Evolutionary conservation across 2,113 vertebrate species (phyloP).

Genomic region (Chlorodrepanis virens): DNA sequence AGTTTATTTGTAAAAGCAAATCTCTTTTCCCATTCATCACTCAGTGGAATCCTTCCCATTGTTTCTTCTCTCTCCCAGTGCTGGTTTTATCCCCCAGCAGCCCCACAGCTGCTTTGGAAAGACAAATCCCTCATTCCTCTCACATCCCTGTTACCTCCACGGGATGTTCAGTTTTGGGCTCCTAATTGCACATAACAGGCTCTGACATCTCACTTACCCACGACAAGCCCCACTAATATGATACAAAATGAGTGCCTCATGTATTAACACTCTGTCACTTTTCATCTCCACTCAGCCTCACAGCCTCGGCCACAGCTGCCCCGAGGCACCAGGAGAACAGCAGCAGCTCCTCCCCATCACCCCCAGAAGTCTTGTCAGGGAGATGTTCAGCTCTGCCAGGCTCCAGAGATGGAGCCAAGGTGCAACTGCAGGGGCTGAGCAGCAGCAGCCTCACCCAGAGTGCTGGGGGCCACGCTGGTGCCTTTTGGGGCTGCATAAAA

Average conservation of each 20-base stretch:
- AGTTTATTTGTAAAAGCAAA: no score
- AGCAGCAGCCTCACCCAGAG: background rate
- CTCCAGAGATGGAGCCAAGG: background rate
- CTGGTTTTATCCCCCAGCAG: no score
- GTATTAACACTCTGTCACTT: conserved; percentile 64
- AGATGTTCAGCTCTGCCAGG: background rate
- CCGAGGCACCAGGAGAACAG: background rate
- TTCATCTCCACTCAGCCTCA: conserved; percentile 20
- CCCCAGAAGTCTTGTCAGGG: background rate
- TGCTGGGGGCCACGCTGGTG: rapidly evolving
- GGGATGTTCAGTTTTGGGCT: background rate
- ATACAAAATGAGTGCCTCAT: conserved; percentile 41
- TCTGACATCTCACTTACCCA: conserved; percentile 33
- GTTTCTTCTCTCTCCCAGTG: no score
- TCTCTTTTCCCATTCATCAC: no score
- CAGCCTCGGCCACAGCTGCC: background rate
- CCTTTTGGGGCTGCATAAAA: background rate
- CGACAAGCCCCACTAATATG: conserved; percentile 42
- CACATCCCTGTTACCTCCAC: background rate
- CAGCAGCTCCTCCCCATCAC: conserved; percentile 2
- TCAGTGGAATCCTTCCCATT: no score
- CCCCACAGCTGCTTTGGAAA: no score
- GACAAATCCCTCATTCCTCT: no score
- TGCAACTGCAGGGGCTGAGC: background rate
- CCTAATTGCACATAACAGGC: background rate